Base-by-base conservation (phyloP, 2,113 vertebrate species). In the Alouatta palliata region DNA sequence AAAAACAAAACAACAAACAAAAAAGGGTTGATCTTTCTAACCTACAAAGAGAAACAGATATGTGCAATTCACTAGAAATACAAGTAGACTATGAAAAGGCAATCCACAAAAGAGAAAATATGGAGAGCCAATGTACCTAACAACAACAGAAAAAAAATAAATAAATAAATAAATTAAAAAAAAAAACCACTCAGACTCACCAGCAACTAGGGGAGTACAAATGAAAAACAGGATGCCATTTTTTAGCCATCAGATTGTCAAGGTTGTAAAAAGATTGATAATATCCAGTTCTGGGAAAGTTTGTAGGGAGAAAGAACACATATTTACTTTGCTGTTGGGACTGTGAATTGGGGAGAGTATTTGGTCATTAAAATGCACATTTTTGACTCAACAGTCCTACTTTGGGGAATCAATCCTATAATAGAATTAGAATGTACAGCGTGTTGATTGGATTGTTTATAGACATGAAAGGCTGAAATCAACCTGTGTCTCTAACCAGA, bases 381-480 rank as follows among this genome's bases (percentile, higher is more conserved):
- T 88, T 91, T 81, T 76, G 77, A 90, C 61, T 47, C 43, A 90
- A 13, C 9, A 45, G 23, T 70, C 64, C 45, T 86, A 10, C 35
- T 27, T 94, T 71, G 75, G 25, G 32, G 30, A 87, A 35, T 96
- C 25, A 83, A 0, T 83, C 16, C 35, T 93, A 25, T 40, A 56
- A 25, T 40, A 56, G n/a, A 84, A 94, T 30, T 54, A 73, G 16
- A 91, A 93, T 49, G 11, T 70, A 30, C 35, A n/a, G 16, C 3
- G 64, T 90, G 14, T 90, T 90, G 64, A 58, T 73, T 95, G 54
- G 11, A 35, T 70, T 87, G 27, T 64, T 95, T 89, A 32, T 86
- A 92, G 58, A 85, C 27, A 47, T 64, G 12, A 88, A 96, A 96
- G 37, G 35, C 47, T 94, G 77, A 94, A 91, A 47, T 89, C 73